phyloP scores from a whole-genome alignment of 2,113 vertebrate genomes.

The Hyperopisus bebe region DNA sequence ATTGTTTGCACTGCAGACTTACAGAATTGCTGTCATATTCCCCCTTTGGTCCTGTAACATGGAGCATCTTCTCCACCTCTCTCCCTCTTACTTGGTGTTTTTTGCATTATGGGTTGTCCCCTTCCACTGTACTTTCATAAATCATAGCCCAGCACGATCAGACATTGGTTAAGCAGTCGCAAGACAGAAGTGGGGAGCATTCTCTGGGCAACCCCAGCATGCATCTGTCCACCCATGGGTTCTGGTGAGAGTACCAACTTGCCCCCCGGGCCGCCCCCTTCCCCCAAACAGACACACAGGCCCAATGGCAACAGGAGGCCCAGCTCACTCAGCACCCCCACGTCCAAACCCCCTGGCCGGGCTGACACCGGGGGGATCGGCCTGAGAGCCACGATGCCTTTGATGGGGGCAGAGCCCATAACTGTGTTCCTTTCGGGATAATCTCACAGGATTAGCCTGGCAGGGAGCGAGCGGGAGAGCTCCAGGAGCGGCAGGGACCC shows the following conservation, averaged over 20 bases:
- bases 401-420: not conserved
- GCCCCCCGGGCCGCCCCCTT: not conserved
- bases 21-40: not conserved
- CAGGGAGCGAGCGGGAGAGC: not conserved
- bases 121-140: not conserved
- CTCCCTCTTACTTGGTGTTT: not conserved
- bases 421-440: not conserved
- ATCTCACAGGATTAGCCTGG: slow-evolving; percentile 8
- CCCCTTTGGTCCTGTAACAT: not conserved
- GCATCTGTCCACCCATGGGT: not conserved
- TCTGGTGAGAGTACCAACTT: not conserved
- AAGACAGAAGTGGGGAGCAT: not conserved
- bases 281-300: not conserved
- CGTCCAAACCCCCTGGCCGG: not conserved
- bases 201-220: slow-evolving; percentile 3
- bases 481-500: not conserved
- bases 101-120: not conserved
- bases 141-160: not conserved
- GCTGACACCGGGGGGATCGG: slow-evolving; percentile 11
- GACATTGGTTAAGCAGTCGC: not conserved
- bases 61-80: not conserved
- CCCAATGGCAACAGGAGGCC: not conserved
- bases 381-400: not conserved
- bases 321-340: slow-evolving; percentile 16
- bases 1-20: not conserved